phyloP scores from a whole-genome alignment of 2,888 invertebrate species.

The Dicyrtomina minuta region DNA sequence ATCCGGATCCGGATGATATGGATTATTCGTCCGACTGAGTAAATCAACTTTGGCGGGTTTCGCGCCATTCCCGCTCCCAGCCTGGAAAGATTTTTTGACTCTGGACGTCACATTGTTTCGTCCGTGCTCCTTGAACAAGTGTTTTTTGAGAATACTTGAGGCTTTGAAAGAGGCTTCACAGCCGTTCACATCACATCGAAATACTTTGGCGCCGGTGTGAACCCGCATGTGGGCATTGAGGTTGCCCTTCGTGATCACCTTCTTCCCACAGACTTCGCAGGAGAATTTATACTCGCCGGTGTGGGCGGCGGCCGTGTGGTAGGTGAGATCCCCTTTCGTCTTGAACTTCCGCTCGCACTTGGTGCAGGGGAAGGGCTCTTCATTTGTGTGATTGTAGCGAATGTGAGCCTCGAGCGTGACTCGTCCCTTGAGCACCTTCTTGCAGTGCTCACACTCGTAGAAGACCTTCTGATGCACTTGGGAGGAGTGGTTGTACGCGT shows the following conservation, averaged over 20 bases:
- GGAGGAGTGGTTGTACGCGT: not conserved
- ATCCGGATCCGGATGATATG: too few relatives aligned
- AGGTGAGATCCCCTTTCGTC: not conserved
- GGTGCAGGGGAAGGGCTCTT: conserved; percentile 3
- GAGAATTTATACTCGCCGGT: conserved; percentile 7
- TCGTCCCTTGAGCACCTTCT: not conserved
- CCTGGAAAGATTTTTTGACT: too few relatives aligned
- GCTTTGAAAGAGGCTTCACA: too few relatives aligned
- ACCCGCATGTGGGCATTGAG: conserved; percentile 12
- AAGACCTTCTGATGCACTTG: not conserved
- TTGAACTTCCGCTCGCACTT: conserved; percentile 6
- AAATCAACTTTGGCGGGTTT: too few relatives aligned
- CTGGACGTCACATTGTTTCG: too few relatives aligned
- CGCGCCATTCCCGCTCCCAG: too few relatives aligned
- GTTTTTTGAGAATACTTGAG: too few relatives aligned
- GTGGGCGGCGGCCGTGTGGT: conserved; percentile 1
- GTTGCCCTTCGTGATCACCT: conserved; percentile 2
- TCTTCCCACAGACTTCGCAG: conserved; percentile 22
- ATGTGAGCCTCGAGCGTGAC: not conserved
- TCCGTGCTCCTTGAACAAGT: too few relatives aligned
- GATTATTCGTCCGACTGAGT: too few relatives aligned
- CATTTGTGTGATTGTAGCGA: conserved; percentile 12
- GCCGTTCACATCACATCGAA: too few relatives aligned
- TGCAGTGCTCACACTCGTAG: not conserved
- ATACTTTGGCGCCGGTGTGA: too few relatives aligned